phyloP scores from a whole-genome alignment of 2,888 invertebrate genomes.

The Cheilosia variabilis region DNA sequence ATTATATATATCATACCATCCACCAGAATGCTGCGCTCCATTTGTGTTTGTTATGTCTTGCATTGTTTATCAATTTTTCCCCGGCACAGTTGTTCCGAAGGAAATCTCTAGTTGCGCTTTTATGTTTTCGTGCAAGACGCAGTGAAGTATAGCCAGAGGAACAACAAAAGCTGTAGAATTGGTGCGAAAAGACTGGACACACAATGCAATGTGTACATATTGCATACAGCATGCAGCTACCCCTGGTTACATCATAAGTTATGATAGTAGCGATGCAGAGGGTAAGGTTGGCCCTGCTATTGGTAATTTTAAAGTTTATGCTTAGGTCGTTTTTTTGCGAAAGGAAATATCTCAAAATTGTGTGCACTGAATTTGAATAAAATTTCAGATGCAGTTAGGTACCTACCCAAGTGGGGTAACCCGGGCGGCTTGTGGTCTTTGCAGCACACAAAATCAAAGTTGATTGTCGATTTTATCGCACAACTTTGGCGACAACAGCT shows the following conservation, averaged over 20 bases:
- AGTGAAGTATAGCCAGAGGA: slow-evolving; percentile 25
- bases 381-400: slow-evolving; percentile 2
- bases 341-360: slow-evolving; percentile 42
- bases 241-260: slow-evolving; percentile 64
- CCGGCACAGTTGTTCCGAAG: background rate
- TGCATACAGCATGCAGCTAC: slow-evolving; percentile 6
- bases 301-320: slow-evolving; percentile 61
- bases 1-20: slow-evolving; percentile 6
- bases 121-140: slow-evolving; percentile 30
- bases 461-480: slow-evolving; percentile 56
- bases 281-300: slow-evolving; percentile 19
- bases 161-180: slow-evolving; percentile 23
- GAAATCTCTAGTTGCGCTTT: background rate
- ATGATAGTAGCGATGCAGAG: slow-evolving; percentile 48
- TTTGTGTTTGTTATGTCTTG: slow-evolving; percentile 37
- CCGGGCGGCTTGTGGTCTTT: slow-evolving; percentile 18
- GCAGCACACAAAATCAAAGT: slow-evolving; percentile 58
- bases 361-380: slow-evolving; percentile 51
- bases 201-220: slow-evolving; percentile 9
- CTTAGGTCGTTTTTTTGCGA: background rate
- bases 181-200: slow-evolving; percentile 33
- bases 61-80: slow-evolving; percentile 57
- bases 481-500: slow-evolving; percentile 69
- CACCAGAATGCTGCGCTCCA: slow-evolving; percentile 4
- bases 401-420: slow-evolving; percentile 25